Base-by-base conservation (phyloP, 2,888 invertebrate species). In the Epirrita christyi region DNA sequence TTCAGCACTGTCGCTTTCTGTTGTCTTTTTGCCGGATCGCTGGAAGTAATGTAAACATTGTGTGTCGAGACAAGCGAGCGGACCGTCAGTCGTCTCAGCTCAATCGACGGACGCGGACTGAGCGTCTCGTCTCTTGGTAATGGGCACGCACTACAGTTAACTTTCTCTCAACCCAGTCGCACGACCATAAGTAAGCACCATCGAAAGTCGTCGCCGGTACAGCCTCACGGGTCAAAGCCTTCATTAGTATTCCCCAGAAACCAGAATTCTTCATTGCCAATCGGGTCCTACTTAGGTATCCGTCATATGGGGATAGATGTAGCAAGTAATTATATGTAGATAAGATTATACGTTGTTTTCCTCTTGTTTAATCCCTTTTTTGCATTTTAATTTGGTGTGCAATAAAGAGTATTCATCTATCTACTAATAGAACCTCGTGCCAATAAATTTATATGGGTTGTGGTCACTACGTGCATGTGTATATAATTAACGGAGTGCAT, bases 71-170 rank as follows among this genome's bases (percentile, higher is more conserved):
- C 41, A 21, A 21, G 40, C 40, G 40, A 34, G 36, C 36, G 28
- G 29, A 64, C 28, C 53, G 64, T 59, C 57, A 64, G 59, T 70
- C 65, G 65, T 52, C 47, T 5, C 59, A 27, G 55, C 59, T 63
- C 67, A 72, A 71, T 67, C 57, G 70, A 61, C 75, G 72, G 76
- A 60, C 72, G 76, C 70, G 67, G 72, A 77, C 79, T 78, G 80
- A 76, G 71, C 48, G 60, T 49, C 63, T 53, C 68, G 64, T 52
- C 63, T 61, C 59, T 72, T 80, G 79, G 81, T 87, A 91, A 86
- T 85, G 88, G 85, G 88, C 78, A 81, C 90, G 88, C 86, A 87
- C 87, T 82, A 92, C 92, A 86, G 92, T 92, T 91, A 92, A 92
- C 92, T 92, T 92, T 92, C 92, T 91, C 91, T 83, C 80, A 72